phyloP scores from a whole-genome alignment of 2,113 vertebrate genomes.

The Sinocyclocheilus maitianheensis region DNA sequence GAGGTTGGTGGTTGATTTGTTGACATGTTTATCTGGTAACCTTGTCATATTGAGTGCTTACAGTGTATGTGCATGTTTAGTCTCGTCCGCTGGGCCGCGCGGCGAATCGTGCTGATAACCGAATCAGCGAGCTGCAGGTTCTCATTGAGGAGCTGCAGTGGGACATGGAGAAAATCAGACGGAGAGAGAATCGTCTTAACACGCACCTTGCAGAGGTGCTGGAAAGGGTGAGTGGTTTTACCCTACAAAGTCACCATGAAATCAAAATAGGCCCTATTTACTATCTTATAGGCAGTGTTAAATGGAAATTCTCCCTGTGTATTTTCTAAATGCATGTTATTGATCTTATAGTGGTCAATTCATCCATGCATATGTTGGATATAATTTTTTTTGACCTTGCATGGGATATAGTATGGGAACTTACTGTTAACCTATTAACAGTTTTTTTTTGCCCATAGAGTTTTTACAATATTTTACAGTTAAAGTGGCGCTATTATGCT shows the following conservation, averaged over 20 bases:
- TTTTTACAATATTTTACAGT: no score
- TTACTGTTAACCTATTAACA: no score
- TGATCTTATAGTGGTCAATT: no score
- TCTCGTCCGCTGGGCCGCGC: slow-evolving; percentile 81
- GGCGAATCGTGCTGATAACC: slow-evolving; percentile 88
- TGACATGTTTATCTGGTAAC: not conserved
- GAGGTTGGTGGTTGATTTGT: slow-evolving; percentile 72
- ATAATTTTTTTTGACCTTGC: no score
- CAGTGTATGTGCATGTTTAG: slow-evolving; percentile 54
- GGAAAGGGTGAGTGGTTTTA: slow-evolving; percentile 80
- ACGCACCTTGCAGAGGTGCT: slow-evolving; percentile 89
- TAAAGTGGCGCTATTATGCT: no score
- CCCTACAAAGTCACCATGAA: not conserved
- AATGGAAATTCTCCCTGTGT: no score
- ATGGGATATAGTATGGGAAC: no score
- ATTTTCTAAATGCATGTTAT: no score
- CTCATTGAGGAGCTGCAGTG: slow-evolving; percentile 94
- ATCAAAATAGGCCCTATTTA: no score
- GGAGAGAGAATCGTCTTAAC: slow-evolving; percentile 90
- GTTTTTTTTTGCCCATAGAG: no score
- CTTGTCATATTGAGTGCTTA: slow-evolving; percentile 55
- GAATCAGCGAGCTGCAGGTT: slow-evolving; percentile 88
- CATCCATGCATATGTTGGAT: no score
- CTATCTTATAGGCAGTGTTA: no score
- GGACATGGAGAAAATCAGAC: slow-evolving; percentile 96